Evolutionary conservation across 2,113 vertebrate species (phyloP), one percentile per base, ranked within the genome.

Genomic region (Burhinus oedicnemus): DNA sequence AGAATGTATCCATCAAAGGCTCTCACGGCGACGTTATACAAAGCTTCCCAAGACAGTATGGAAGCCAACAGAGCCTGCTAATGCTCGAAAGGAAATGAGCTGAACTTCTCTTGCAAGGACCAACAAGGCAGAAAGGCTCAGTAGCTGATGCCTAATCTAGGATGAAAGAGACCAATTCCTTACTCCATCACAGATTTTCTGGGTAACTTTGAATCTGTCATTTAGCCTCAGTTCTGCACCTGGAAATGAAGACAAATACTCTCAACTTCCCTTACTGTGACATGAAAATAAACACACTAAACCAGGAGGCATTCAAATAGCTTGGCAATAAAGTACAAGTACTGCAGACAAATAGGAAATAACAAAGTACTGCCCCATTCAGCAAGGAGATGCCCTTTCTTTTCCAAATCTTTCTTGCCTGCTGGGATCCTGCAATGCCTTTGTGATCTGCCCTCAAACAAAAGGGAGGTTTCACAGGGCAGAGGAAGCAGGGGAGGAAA

Each of bases 181-280:
- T 1, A 78, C 5, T 96, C 95, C 92, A 18, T 22, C 61, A 89
- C 90, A 93, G 76, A 92, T 90, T 96, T 97, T 97, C 72, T 34
- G 32, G 12, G 26, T 61, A 87, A 64, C 95, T 93, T 47, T 44
- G 45, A 89, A 60, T 3, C 21, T 89, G 90, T 92, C 84, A 81
- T 74, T 86, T 57, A 65, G 57, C 26, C 38, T 82, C 60, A 64
- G 42, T 75, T 94, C 92, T 78, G 58, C 88, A 95, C 90, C 75
- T 97, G 96, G 90, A 97, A 97, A 93, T 83, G 88, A 97, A 97
- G 90, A 96, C 87, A 94, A 95, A 95, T 92, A 65, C 76, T 95
- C 61, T 4, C 65, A 87, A 71, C 94, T 97, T 94, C 95, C 94
- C 86, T 87, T 71, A 78, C 89, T 84, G 69, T 49, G 83, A 90